Evolutionary conservation across 2,888 invertebrate species (phyloP).

Genomic region (Melanophora roralis): DNA sequence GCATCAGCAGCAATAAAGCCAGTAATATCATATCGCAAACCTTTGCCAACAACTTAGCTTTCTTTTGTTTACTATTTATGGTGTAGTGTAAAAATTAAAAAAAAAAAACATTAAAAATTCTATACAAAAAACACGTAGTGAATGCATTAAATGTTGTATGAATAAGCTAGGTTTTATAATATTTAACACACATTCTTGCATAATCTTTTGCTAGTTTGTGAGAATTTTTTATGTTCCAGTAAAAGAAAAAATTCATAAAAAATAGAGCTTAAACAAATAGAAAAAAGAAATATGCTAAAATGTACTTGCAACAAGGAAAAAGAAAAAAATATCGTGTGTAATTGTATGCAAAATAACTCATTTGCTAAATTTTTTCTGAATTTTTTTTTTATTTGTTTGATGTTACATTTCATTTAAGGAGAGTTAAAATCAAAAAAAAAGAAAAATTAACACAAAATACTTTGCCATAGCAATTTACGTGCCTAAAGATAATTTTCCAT

Average conservation of each 20-base stretch:
- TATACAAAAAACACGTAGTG: too few species aligned
- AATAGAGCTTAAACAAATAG: neutral
- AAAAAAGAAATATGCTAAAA: neutral
- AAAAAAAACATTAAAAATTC: neutral
- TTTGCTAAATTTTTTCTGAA: constrained; percentile 19
- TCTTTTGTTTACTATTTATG: neutral
- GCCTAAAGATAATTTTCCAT: constrained; percentile 49
- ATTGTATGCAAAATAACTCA: constrained; percentile 53
- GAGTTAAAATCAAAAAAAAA: too few species aligned
- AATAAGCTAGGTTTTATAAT: constrained; percentile 2
- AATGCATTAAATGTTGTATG: neutral
- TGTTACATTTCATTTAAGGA: neutral
- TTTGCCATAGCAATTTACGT: constrained; percentile 33
- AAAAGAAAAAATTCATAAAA: constrained; percentile 8
- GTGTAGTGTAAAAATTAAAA: neutral
- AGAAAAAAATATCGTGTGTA: constrained; percentile 27
- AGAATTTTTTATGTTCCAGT: neutral
- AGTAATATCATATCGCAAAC: too few species aligned
- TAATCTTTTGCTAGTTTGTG: neutral
- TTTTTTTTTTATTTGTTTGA: constrained; percentile 26
- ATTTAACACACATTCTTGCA: neutral
- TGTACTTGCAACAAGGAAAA: neutral
- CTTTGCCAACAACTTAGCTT: too few species aligned
- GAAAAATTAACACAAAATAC: neutral
- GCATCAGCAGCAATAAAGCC: too few species aligned